Conservation (phyloP, 2,888 invertebrate genomes). For the Heliconius aoede region DNA sequence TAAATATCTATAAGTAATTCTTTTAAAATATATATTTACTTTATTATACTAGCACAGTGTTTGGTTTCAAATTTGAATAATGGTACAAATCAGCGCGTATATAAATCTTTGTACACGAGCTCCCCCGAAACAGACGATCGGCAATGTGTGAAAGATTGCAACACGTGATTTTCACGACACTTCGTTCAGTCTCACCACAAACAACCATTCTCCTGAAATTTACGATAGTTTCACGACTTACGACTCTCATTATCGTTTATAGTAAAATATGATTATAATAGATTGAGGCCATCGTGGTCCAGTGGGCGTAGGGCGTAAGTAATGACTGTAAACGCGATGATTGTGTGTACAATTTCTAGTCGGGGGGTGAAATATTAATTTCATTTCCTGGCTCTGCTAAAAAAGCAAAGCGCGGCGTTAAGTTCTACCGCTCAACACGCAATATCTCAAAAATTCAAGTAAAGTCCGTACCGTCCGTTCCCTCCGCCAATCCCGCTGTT, state of each 20-base stretch:
- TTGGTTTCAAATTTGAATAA: background rate
- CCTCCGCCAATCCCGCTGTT: no score
- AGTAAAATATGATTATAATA: background rate
- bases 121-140: slow-evolving; percentile 1
- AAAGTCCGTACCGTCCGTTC: no score
- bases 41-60: background rate
- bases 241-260: background rate
- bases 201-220: background rate
- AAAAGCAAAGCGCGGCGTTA: no score
- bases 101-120: background rate
- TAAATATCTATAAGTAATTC: no score
- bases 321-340: no score
- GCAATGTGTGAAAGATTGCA: background rate
- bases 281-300: no score
- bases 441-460: no score
- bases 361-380: no score
- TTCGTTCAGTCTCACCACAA: background rate
- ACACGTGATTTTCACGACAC: slow-evolving; percentile 1
- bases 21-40: background rate
- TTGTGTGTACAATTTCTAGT: no score
- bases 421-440: no score
- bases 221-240: slow-evolving; percentile 8
- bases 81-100: background rate
- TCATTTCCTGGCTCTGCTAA: no score
- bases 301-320: no score